Base-by-base conservation (phyloP, 2,888 invertebrate species). In the Carpatolechia fugitivella region DNA sequence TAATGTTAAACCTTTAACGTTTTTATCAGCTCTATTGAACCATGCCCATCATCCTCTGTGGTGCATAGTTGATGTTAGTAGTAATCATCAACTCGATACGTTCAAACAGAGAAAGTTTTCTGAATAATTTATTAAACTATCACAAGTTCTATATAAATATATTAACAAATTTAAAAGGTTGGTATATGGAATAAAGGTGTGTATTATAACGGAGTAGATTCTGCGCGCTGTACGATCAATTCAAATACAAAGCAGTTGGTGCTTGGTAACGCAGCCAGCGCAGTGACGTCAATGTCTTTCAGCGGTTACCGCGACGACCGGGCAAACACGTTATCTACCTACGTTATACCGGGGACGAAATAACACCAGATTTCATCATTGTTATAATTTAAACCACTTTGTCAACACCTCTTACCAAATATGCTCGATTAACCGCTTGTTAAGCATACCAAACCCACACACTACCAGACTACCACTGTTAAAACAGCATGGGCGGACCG, bases 401-500 rank as follows among this genome's bases (percentile, higher is more conserved):
- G 61, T 57, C 55, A 59, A 59, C 60, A 69, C 60, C 64, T 64
- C 64, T 60, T 61, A 59, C 58, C 76, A 74, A 75, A 78, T 78
- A 75, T 60, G 77, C 70, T 69, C 68, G 69, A 68, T 63, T 20
- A 46, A 44, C 44, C 44, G 44, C 61, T 69, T 71, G 60, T 66
- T 61, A 63, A 70, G 59, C 63, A 60, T 58, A 59, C 61, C 63
- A 72, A 65, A 68, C 82, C 79, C 76, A 83, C 80, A 71, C 78
- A 57, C 24, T 24, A 24, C 6, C n/a, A n/a, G n/a, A n/a, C 3
- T 24, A 24, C 56, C 56, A 63, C 60, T 58, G 58, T 60, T 62
- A 59, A 61, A 61, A 63, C 61, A 66, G 69, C 64, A 75, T 82
- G 76, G 85, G 85, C 83, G 85, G 83, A 80, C 84, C 66, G 73